Evolutionary conservation across 2,797 vertebrate genomes (phyloP), one percentile per base, ranked within the genome.

Genomic region (Cetoscarus ocellatus): DNA sequence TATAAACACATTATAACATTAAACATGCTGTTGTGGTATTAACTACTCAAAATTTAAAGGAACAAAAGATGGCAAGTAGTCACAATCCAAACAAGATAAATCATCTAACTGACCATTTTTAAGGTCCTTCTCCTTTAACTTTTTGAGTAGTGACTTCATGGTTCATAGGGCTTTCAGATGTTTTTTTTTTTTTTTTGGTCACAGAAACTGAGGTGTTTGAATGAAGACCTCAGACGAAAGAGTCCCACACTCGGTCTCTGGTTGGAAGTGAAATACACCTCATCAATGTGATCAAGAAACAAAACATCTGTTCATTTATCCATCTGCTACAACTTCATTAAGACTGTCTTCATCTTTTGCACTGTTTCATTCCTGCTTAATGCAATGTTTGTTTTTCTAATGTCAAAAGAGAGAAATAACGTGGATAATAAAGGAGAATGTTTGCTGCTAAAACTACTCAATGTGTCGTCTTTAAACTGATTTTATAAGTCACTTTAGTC

Each of bases 161-260:
- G 14, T 60, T 15, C 52, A 45, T 5, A n/a, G 44, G 47, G 65
- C 63, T 66, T 54, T 61, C 78, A 82, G 77, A 79, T 77, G 76
- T 8, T 72, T 27, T 2, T 83, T 61, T 72, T 27, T 2, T 83
- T 61, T 69, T 83, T 87, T 79, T 77, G 79, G 70, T 89, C 79
- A 15, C 60, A 47, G 67, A 84, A 87, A 88, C 44, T 58, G 69
- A 86, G 91, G 92, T 95, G 96, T 96, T 93, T 55, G 69, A 89
- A 98, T 99, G 98, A 99, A 97, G 95, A 96, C 92, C 87, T 71
- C 93, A 92, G 95, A 95, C 65, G 91, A 98, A 99, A 98, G 96
- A 96, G 96, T 92, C 51, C 8, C 19, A 7, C 57, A 74, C 95
- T 97, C 96, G 91, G 98, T 97, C 95, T 94, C 93, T 83, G 94